Conservation (phyloP, 2,797 vertebrate species). For the Sebastes steindachneri region DNA sequence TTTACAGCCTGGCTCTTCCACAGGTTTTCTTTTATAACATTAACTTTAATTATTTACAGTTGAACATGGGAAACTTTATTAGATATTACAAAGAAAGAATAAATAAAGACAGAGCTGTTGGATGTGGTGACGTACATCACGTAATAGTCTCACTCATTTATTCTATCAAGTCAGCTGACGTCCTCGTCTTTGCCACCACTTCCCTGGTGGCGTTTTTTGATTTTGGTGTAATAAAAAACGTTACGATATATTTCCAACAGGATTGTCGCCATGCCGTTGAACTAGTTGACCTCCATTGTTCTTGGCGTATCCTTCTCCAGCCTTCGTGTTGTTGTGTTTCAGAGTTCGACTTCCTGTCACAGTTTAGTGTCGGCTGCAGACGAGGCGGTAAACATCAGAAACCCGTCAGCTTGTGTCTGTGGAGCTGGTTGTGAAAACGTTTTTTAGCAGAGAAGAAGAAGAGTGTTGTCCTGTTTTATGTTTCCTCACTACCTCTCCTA, state of each 20-base stretch:
- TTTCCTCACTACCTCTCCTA: background rate
- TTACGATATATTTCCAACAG: background rate
- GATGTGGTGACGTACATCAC: background rate
- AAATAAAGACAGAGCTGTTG: background rate
- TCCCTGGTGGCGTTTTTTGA: too few relatives aligned
- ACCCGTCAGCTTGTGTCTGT: background rate
- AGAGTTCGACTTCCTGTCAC: constrained; percentile 27
- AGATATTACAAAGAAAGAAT: background rate
- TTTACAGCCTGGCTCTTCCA: too few relatives aligned
- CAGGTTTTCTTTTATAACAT: too few relatives aligned
- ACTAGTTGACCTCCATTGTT: background rate
- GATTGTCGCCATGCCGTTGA: too few relatives aligned
- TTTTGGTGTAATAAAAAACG: background rate
- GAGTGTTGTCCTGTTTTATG: background rate
- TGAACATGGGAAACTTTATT: too few relatives aligned
- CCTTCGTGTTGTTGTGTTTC: constrained; percentile 21
- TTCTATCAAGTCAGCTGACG: background rate
- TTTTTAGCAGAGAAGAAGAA: background rate
- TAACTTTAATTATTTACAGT: too few relatives aligned
- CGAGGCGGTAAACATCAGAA: constrained; percentile 10
- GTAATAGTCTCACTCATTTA: background rate
- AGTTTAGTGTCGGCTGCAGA: background rate
- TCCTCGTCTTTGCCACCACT: too few relatives aligned
- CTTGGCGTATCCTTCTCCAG: background rate
- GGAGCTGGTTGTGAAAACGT: background rate